Base-by-base conservation (phyloP, 1,140 invertebrate genomes). In the Aricia agestis region DNA sequence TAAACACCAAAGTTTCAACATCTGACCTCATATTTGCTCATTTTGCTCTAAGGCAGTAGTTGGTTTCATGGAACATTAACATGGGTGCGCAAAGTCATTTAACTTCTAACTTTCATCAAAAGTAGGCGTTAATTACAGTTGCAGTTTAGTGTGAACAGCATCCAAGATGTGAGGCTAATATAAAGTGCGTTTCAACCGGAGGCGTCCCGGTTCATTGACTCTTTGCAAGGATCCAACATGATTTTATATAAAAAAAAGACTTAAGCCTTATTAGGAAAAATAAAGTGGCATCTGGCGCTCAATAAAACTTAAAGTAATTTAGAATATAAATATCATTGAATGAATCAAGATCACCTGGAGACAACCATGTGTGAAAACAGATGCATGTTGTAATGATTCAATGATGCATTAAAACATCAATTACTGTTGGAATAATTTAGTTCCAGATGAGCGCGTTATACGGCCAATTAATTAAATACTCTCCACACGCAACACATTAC, bases 341-440 rank as follows among this genome's bases (percentile, higher is more conserved):
- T 52, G 3, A 52, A 15, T 4, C 45, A 13, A 36, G 3, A 36
- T 36, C 45, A 52, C 13, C 45, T 63, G 18, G 18, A 63, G 59
- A 63, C 18, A 19, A 25, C 59, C 59, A 63, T 19, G 59, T 63
- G 59, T 18, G 10, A 63, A 63, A 63, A 63, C 59, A 63, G 17
- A 63, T 63, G 59, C 59, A 63, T 25, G 19, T 59, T 9, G 10
- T 63, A 19, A 63, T 25, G 18, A 63, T 25, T 19, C 18, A 25
- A 63, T 63, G 59, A 63, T 63, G 59, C 59, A 63, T 63, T 19
- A 63, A 63, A 18, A 25, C 59, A 63, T 63, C 59, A 63, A 25
- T 63, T 63, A 63, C 59, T 18, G 58, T 19, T 19, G 19, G 18
- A 63, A 63, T 63, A 63, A 63, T 19, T 63, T 63, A 63, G 59